Evolutionary conservation across 2,888 invertebrate species (phyloP), one percentile per base, ranked within the genome.

Genomic region (Caenorhabditis sulstoni): DNA sequence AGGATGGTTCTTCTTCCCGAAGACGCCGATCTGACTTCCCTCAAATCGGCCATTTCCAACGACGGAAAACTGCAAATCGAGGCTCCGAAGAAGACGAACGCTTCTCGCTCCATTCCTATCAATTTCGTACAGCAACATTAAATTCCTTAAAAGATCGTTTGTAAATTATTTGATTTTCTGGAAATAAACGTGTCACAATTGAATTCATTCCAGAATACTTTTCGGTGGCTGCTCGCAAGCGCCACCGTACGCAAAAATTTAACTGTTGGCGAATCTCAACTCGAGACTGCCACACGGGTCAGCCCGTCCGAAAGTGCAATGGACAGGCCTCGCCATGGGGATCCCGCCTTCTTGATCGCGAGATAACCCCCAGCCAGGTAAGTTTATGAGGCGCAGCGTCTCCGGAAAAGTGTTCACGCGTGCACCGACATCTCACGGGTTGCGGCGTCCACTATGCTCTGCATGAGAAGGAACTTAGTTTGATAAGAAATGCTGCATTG

Each of bases 301-400:
- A 94, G 93, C 94, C 93, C 92, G 91, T 92, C 92, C 86, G n/a
- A 92, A 90, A 92, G 94, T 94, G 94, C 94, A 94, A 94, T 93
- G 94, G 92, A 91, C 91, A 91, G 92, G 93, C 93, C 93, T 94
- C 93, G 90, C 92, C 93, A 93, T 93, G 93, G 93, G 92, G 93
- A 92, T 93, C 93, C 93, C 93, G 92, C 93, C 93, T 93, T 93
- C 81, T 83, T 93, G 93, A 94, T 94, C 93, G 93, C 92, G 93
- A 93, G 93, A 91, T 92, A 93, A n/a, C 93, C 93, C 93, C 93
- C 92, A 93, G 94, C 93, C 93, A 94, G 93, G 94, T 94, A 94
- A 94, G 94, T 91, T 84, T 83, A 81, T 70, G 81, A 67, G 57
- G 11, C 29, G 41, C 5, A 20, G 55, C 11, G 45, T 16, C 3